Evolutionary conservation across 1,140 invertebrate genomes (phyloP).

Genomic region (Nasonia longicornis): DNA sequence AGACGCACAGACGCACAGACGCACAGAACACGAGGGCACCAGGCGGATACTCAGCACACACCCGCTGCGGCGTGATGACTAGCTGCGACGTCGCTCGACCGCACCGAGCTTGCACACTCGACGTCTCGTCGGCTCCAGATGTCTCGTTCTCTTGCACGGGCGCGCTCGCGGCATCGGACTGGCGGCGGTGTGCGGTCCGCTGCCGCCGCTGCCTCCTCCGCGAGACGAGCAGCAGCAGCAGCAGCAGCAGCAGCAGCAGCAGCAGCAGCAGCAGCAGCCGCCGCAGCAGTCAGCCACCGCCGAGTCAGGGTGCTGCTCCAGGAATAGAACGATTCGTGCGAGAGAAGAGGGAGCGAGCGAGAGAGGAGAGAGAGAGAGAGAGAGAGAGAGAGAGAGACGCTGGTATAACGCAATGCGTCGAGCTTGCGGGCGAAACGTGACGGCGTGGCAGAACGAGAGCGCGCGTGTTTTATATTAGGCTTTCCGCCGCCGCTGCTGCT

Average conservation of each 20-base stretch:
- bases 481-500: neutral
- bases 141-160: neutral
- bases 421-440: slow-evolving; percentile 49
- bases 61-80: neutral
- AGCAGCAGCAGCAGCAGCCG: neutral
- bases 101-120: neutral
- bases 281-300: neutral
- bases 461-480: slow-evolving; percentile 43
- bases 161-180: slow-evolving; percentile 1
- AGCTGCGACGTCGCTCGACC: neutral
- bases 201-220: neutral
- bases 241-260: neutral
- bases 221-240: neutral
- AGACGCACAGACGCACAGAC: neutral
- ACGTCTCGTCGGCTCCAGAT: neutral
- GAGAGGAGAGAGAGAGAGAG: neutral
- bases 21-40: no score
- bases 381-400: slow-evolving; percentile 1
- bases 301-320: slow-evolving; percentile 43
- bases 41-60: neutral
- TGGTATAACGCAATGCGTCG: slow-evolving; percentile 47
- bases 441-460: slow-evolving; percentile 24
- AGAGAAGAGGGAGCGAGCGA: slow-evolving; percentile 3
- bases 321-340: slow-evolving; percentile 43
- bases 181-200: neutral